phyloP scores from a whole-genome alignment of 37 sponge, comb jelly and placozoan species.

The Agelas oroides region DNA sequence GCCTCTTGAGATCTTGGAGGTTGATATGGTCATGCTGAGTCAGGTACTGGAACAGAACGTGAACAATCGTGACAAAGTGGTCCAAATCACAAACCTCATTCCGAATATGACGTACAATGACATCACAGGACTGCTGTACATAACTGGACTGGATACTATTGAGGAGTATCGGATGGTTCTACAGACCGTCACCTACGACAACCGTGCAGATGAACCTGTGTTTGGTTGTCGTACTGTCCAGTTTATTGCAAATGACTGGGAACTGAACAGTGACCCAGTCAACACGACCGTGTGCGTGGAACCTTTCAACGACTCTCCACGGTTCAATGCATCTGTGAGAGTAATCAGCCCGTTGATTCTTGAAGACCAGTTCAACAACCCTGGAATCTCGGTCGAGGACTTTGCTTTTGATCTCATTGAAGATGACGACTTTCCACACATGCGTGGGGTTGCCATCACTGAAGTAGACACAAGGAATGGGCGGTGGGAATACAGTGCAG shows the following conservation, averaged over 20 bases:
- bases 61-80: constrained; percentile 39
- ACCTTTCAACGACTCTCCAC: constrained; percentile 84
- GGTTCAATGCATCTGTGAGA: constrained; percentile 42
- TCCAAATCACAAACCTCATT: constrained; percentile 53
- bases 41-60: constrained; percentile 30
- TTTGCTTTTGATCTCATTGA: constrained; percentile 73
- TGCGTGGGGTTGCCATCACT: constrained; percentile 82
- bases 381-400: constrained; percentile 61
- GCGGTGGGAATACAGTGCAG: constrained; percentile 66
- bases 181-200: constrained; percentile 75
- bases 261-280: constrained; percentile 65
- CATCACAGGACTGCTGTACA: constrained; percentile 26
- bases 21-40: constrained; percentile 39
- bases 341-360: constrained; percentile 67
- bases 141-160: constrained; percentile 77
- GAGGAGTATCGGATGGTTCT: constrained; percentile 74
- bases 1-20: constrained; percentile 59
- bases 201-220: constrained; percentile 69
- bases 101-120: constrained; percentile 70
- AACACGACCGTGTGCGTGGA: constrained; percentile 57
- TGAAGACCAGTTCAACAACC: constrained; percentile 68
- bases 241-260: constrained; percentile 77
- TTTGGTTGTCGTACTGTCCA: constrained; percentile 19
- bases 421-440: constrained; percentile 67
- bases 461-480: constrained; percentile 73